phyloP scores from a whole-genome alignment of 2,797 vertebrate species.

The Sandelia bainsii region DNA sequence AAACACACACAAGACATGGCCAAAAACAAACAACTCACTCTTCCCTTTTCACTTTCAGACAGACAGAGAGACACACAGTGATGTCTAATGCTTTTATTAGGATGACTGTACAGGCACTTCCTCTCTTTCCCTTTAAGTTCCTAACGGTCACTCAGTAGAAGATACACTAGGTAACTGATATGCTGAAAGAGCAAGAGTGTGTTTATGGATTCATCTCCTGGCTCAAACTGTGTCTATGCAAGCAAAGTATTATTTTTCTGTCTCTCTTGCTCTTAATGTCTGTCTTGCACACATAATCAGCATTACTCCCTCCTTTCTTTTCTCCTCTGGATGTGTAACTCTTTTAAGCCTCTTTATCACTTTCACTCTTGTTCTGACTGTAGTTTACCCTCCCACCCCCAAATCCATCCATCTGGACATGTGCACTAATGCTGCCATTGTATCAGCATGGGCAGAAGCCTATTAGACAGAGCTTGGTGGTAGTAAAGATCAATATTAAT shows the following conservation, averaged over 20 bases:
- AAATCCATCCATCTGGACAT: conserved; percentile 69
- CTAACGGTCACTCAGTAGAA: conserved; percentile 35
- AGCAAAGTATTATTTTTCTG: conserved; percentile 30
- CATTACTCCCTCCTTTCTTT: conserved; percentile 19
- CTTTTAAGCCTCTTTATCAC: conserved; percentile 49
- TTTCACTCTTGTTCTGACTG: conserved; percentile 29
- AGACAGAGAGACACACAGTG: conserved; percentile 24
- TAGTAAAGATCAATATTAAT: conserved; percentile 82
- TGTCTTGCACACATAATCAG: conserved; percentile 31
- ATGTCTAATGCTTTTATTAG: conserved; percentile 39
- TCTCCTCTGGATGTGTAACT: conserved; percentile 44
- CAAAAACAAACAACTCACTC: conserved; percentile 53
- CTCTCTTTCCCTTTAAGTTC: conserved; percentile 45
- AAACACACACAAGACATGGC: conserved; percentile 16
- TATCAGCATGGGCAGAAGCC: conserved; percentile 66
- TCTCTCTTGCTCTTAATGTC: conserved; percentile 1
- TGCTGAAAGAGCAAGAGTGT: conserved; percentile 34
- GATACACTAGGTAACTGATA: conserved; percentile 42
- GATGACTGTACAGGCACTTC: conserved; percentile 48
- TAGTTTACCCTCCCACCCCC: conserved; percentile 36
- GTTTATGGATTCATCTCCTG: conserved; percentile 34
- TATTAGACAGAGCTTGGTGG: conserved; percentile 73
- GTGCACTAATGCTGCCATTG: conserved; percentile 77
- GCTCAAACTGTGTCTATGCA: conserved; percentile 30
- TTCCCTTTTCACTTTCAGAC: conserved; percentile 41